Evolutionary conservation across 2,797 vertebrate genomes (phyloP).

Genomic region (Syngnathus acus): DNA sequence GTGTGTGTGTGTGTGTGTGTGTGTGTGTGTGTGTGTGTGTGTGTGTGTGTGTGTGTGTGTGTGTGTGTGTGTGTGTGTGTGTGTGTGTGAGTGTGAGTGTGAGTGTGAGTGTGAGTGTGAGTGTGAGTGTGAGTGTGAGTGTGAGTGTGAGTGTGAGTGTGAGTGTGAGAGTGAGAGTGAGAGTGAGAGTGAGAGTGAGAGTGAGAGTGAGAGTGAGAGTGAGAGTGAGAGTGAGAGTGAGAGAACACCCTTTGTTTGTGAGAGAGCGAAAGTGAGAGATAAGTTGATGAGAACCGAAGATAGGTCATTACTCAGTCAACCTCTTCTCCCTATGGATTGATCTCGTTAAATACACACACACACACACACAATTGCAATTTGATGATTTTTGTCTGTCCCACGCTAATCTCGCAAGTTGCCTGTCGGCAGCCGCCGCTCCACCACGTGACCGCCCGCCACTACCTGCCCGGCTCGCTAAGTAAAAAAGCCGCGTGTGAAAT

Average conservation of each 20-base stretch:
- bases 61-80: too few species aligned
- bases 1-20: not conserved
- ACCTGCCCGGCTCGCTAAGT: too few species aligned
- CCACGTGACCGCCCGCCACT: too few species aligned
- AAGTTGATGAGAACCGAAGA: slow-evolving; percentile 38
- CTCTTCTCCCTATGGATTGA: slow-evolving; percentile 36
- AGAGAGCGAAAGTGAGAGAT: slow-evolving; percentile 8
- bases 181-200: slow-evolving; percentile 5
- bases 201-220: slow-evolving; percentile 5
- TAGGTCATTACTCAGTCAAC: slow-evolving; percentile 49
- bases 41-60: slow-evolving; percentile 5
- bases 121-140: slow-evolving; percentile 3
- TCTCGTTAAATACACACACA: slow-evolving; percentile 10
- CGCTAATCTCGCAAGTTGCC: too few species aligned
- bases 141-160: too few species aligned
- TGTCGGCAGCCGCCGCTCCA: too few species aligned
- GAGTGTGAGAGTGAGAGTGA: too few species aligned
- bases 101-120: too few species aligned
- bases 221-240: too few species aligned
- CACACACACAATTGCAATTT: not conserved
- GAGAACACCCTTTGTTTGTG: not conserved
- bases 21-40: slow-evolving; percentile 8
- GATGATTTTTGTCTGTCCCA: too few species aligned
- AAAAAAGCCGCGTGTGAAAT: too few species aligned
- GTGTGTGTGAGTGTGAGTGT: too few species aligned